These are phyloP conservation scores for Mixornis gularis DNA, from an alignment of 2,113 vertebrate genomes.

Conservation along the genomic window DNA sequence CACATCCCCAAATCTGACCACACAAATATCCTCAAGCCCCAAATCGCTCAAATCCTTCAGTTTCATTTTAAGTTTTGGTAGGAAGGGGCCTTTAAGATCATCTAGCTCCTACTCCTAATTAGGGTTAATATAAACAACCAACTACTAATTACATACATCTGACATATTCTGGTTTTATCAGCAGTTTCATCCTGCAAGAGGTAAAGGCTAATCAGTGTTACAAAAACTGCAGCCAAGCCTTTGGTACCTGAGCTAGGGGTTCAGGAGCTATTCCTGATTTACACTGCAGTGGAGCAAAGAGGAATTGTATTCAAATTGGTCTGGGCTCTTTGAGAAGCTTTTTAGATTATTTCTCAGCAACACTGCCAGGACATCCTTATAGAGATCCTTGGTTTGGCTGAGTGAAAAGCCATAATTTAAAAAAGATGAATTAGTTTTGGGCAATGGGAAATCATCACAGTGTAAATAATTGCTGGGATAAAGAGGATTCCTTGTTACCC, in stretches of 20 bases:
- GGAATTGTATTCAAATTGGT: background rate
- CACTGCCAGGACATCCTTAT: background rate
- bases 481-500: background rate
- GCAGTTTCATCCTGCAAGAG: background rate
- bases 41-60: background rate
- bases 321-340: background rate
- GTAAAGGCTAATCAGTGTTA: rapidly evolving
- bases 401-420: background rate
- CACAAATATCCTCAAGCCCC: rapidly evolving
- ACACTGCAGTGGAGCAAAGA: background rate
- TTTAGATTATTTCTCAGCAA: background rate
- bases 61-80: background rate
- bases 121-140: background rate
- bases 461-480: background rate
- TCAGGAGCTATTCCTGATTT: background rate
- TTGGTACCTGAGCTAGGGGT: background rate
- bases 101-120: background rate
- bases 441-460: background rate
- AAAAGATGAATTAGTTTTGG: background rate
- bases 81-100: background rate
- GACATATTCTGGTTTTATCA: background rate
- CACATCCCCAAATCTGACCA: too few relatives aligned
- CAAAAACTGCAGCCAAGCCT: background rate
- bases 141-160: background rate
- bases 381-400: background rate